phyloP scores from a whole-genome alignment of 2,888 invertebrate species.

The Diogma glabrata region DNA sequence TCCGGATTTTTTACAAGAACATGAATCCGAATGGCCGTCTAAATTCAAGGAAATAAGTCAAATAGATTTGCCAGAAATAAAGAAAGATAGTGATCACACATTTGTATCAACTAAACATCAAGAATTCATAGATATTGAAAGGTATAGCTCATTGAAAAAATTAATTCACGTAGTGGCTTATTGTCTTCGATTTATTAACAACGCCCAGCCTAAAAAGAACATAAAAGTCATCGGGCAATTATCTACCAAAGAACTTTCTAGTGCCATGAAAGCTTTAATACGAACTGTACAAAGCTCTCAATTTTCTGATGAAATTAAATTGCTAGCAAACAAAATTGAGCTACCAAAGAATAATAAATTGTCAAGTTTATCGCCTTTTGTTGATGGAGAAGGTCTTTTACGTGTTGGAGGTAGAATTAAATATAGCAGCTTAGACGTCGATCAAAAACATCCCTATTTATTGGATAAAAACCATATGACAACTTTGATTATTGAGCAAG shows the following conservation, averaged over 20 bases:
- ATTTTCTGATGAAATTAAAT: background rate
- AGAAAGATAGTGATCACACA: too few relatives aligned
- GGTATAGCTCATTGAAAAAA: background rate
- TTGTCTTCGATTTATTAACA: background rate
- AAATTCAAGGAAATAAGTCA: background rate
- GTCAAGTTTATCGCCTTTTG: too few relatives aligned
- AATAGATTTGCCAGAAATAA: background rate
- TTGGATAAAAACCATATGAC: too few relatives aligned
- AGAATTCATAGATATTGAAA: background rate
- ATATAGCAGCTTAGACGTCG: too few relatives aligned
- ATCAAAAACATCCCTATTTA: too few relatives aligned
- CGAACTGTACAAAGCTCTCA: conserved; percentile 1
- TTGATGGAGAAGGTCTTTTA: too few relatives aligned
- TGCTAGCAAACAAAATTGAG: background rate
- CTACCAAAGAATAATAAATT: background rate
- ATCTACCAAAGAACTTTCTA: background rate
- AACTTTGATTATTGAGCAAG: too few relatives aligned
- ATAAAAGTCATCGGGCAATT: background rate
- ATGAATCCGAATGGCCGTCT: background rate
- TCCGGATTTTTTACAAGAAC: background rate
- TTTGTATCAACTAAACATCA: background rate
- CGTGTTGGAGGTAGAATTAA: too few relatives aligned
- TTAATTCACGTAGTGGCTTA: background rate
- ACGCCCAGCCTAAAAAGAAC: background rate
- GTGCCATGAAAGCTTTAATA: background rate